Evolutionary conservation across 2,888 invertebrate species (phyloP).

Genomic region (Heterodera filipjevi): DNA sequence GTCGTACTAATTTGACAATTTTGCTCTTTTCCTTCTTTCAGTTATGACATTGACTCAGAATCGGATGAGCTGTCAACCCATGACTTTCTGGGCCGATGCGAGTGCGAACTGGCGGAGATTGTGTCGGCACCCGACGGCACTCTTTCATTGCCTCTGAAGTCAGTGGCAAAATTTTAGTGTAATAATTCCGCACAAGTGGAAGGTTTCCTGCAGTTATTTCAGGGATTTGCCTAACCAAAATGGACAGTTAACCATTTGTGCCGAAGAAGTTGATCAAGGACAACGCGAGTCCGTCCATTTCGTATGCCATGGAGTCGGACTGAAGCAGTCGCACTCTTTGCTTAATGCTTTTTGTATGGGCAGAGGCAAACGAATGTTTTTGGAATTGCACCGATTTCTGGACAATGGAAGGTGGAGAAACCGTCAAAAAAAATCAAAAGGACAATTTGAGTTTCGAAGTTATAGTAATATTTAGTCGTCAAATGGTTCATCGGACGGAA

Average conservation of each 20-base stretch:
- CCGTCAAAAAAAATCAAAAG: background rate
- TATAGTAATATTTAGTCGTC: conserved; percentile 39
- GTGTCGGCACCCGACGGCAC: conserved; percentile 60
- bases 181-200: background rate
- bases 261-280: conserved; percentile 56
- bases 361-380: conserved; percentile 51
- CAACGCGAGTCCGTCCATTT: conserved; percentile 43
- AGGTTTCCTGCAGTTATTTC: conserved; percentile 19
- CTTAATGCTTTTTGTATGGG: conserved; percentile 44
- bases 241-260: conserved; percentile 42
- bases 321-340: conserved; percentile 29
- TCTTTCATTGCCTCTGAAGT: conserved; percentile 34
- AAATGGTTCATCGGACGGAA: conserved; percentile 67
- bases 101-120: conserved; percentile 71
- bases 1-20: background rate
- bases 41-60: conserved; percentile 57
- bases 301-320: conserved; percentile 39
- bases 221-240: conserved; percentile 47
- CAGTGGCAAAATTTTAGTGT: background rate
- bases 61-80: conserved; percentile 50
- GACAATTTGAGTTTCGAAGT: background rate
- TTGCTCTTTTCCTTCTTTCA: no score
- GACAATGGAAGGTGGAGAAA: conserved; percentile 49
- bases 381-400: conserved; percentile 55
- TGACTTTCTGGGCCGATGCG: conserved; percentile 70